These are phyloP conservation scores for Myotis findleyi DNA, from an alignment of 2,797 vertebrate genomes.

Conservation along the genomic window DNA sequence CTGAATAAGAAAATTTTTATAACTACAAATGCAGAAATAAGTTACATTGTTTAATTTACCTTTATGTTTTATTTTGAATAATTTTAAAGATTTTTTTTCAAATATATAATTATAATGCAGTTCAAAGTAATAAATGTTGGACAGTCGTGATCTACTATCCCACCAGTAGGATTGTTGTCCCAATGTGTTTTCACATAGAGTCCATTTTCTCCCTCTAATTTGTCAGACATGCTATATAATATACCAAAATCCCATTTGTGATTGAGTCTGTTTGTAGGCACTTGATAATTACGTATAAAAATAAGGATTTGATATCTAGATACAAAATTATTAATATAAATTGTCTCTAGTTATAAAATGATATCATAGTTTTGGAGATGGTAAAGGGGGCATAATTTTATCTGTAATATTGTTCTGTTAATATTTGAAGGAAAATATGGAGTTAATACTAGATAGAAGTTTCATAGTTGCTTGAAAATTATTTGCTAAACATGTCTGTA, in stretches of 20 bases:
- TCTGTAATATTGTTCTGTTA: neutral
- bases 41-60: neutral
- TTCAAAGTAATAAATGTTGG: neutral
- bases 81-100: neutral
- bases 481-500: neutral
- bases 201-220: neutral
- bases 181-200: neutral
- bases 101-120: neutral
- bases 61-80: neutral
- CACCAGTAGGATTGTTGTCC: neutral
- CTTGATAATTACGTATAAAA: conserved; percentile 26
- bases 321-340: neutral
- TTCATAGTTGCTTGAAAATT: neutral
- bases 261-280: neutral
- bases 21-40: neutral
- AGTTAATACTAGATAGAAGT: neutral
- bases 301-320: neutral
- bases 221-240: neutral
- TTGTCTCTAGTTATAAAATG: neutral
- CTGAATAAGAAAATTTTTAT: neutral
- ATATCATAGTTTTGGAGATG: neutral
- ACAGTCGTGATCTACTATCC: neutral
- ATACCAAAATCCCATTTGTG: neutral
- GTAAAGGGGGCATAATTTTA: neutral
- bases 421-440: neutral